phyloP scores from a whole-genome alignment of 2,888 invertebrate genomes.

The Scelioninae gen. 2 region DNA sequence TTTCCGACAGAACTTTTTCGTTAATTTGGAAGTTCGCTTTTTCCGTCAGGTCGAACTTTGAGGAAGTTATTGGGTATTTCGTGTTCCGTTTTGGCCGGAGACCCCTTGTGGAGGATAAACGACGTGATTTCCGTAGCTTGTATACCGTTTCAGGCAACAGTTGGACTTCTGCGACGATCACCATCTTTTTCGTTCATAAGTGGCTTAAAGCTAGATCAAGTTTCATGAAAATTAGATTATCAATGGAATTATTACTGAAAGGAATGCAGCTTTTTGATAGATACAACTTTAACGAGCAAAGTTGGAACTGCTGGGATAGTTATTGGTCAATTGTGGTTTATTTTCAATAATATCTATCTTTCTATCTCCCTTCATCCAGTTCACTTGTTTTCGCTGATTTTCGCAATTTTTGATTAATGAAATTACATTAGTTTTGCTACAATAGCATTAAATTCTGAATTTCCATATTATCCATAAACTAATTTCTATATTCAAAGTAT shows the following conservation, averaged over 20 bases:
- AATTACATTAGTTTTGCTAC: no score
- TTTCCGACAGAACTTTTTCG: constrained; percentile 51
- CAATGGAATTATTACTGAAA: background rate
- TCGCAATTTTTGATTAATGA: no score
- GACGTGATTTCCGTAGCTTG: constrained; percentile 69
- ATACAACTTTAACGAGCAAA: constrained; percentile 8
- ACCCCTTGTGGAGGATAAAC: constrained; percentile 71
- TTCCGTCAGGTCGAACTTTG: constrained; percentile 42
- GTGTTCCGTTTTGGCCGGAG: constrained; percentile 56
- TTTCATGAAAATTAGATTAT: constrained; percentile 7
- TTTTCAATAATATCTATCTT: no score
- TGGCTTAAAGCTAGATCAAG: background rate
- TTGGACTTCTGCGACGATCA: constrained; percentile 58
- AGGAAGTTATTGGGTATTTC: constrained; percentile 37
- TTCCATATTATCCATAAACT: no score
- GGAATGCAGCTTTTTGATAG: background rate
- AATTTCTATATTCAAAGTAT: no score
- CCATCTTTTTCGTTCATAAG: constrained; percentile 59
- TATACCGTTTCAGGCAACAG: constrained; percentile 55
- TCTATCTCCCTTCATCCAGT: no score
- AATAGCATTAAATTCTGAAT: no score
- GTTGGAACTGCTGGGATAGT: constrained; percentile 12
- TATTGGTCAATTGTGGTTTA: no score
- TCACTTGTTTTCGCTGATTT: no score
- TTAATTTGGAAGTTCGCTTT: constrained; percentile 46